phyloP scores from a whole-genome alignment of 2,888 invertebrate genomes.

The Hanleya hanleyi region DNA sequence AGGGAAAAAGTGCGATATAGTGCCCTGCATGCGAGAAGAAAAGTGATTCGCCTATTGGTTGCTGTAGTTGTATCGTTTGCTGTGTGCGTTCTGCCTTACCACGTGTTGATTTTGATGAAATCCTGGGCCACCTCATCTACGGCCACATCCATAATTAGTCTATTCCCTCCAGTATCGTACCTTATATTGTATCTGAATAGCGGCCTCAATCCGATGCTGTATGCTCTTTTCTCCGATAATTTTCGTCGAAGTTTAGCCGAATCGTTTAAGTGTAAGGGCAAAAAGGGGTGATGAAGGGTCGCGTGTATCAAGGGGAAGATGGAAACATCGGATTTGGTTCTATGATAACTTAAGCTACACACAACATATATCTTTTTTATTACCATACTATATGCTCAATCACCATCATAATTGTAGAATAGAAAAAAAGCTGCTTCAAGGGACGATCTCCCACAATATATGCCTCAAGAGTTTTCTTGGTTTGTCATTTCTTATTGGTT shows the following conservation, averaged over 20 bases:
- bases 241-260: slow-evolving; percentile 90
- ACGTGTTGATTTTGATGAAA: slow-evolving; percentile 84
- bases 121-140: slow-evolving; percentile 81
- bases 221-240: slow-evolving; percentile 88
- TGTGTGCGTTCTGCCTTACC: slow-evolving; percentile 90
- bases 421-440: too few species aligned
- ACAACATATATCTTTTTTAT: too few species aligned
- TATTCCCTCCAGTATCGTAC: slow-evolving; percentile 88
- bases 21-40: slow-evolving; percentile 82
- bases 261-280: slow-evolving; percentile 77
- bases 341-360: too few species aligned
- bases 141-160: slow-evolving; percentile 19
- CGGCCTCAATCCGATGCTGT: slow-evolving; percentile 90
- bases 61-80: slow-evolving; percentile 92
- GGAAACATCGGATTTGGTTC: too few species aligned
- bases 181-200: slow-evolving; percentile 92
- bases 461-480: too few species aligned
- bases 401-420: too few species aligned
- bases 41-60: slow-evolving; percentile 91
- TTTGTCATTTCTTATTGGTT: too few species aligned
- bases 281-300: too few species aligned
- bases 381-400: too few species aligned
- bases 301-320: too few species aligned
- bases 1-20: slow-evolving; percentile 36
- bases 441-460: too few species aligned